Evolutionary conservation across 1,140 invertebrate species (phyloP), one percentile per base, ranked within the genome.

Genomic region (Dreissena polymorpha): DNA sequence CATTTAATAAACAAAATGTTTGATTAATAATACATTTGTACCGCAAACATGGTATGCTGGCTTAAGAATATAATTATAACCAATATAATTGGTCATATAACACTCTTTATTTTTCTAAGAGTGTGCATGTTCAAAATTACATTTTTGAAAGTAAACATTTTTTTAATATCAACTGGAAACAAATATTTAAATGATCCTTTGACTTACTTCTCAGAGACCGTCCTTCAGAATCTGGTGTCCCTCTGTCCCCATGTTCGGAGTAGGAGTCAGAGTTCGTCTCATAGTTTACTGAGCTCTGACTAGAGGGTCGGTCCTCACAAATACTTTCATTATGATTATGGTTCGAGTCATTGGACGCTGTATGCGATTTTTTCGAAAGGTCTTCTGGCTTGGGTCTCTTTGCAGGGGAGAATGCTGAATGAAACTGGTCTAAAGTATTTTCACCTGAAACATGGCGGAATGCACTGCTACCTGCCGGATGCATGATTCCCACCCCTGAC

Each of bases 321-420:
- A 55, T 64, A 10, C 25, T 18, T 16, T 69, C 65, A 76, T 76
- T 27, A 69, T 51, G 55, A 21, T 60, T 29, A 51, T 29, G 21
- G 49, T 29, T 63, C n/a, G 25, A 49, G 53, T 67, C 50, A 53
- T 65, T 68, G 14, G 21, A 51, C 1, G 27, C 60, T 23, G 50
- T 18, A 13, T 69, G 49, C 13, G 25, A 25, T 18, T 83, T 83
- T 29, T 60, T 74, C n/a, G 73, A 69, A 10, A 77, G 51, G 57
- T 91, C 90, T 53, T 91, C 90, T 51, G 85, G 74, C 84, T 92
- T 92, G 0, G 83, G 65, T 77, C 89, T 86, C 80, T 92, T 92
- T 0, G 91, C 88, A n/a, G 90, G 87, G 10, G 91, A 88, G 81
- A 92, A 92, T 39, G 91, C 91, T 0, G 91, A 92, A 27, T 91